These are phyloP conservation scores for Pogonocherus hispidulus DNA, from an alignment of 2,888 invertebrate genomes.

Conservation along the genomic window DNA sequence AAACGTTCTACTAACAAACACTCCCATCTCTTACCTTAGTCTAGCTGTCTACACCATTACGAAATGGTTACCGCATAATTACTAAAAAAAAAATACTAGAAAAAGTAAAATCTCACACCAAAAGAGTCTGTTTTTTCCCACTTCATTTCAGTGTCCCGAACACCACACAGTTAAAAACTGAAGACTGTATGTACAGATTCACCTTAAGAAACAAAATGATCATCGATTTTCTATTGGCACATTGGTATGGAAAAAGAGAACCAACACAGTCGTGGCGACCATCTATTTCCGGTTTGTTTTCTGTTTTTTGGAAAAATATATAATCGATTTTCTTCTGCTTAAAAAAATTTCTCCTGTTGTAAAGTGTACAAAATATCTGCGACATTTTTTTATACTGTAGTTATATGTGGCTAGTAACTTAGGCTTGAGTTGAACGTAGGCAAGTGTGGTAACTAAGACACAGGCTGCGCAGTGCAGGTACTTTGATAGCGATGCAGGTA, in stretches of 20 bases:
- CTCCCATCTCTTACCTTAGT: conserved; percentile 19
- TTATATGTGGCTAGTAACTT: conserved; percentile 40
- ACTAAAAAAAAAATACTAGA: conserved; percentile 13
- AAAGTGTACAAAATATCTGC: conserved; percentile 31
- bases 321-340: conserved; percentile 1
- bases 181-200: conserved; percentile 35
- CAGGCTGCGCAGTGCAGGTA: conserved; percentile 62
- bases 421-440: conserved; percentile 55
- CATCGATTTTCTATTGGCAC: conserved; percentile 56
- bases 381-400: conserved; percentile 30
- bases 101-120: conserved; percentile 33
- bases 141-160: conserved; percentile 46
- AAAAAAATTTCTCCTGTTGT: neutral
- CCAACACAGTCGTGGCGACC: conserved; percentile 31
- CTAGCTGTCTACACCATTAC: conserved; percentile 11
- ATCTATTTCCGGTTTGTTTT: conserved; percentile 27
- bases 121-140: conserved; percentile 5
- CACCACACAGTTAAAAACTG: conserved; percentile 52
- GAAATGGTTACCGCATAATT: conserved; percentile 16
- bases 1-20: conserved; percentile 14
- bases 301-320: conserved; percentile 22
- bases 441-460: conserved; percentile 66
- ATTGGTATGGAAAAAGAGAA: conserved; percentile 48
- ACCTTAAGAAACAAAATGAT: conserved; percentile 42
- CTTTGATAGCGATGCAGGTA: conserved; percentile 63